Percentiles rank a stretch among this genome's conserved stretches.
phyloP scores from a whole-genome alignment of 2,113 vertebrate genomes.

The Proteles cristata region DNA sequence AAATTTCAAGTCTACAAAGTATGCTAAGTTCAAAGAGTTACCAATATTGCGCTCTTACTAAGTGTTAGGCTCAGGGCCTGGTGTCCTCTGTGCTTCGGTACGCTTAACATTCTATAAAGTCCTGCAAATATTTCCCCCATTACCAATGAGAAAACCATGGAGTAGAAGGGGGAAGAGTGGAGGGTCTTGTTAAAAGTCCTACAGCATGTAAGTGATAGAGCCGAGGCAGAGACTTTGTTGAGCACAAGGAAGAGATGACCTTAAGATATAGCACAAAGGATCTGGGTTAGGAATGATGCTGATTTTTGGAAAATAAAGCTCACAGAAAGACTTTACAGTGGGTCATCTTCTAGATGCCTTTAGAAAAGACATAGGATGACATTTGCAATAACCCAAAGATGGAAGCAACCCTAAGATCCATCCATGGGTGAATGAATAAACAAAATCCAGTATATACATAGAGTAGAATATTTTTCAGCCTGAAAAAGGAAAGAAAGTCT shows the following conservation, averaged over 20 bases:
- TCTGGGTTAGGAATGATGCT: neutral
- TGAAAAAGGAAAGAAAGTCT: neutral
- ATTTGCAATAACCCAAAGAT: neutral
- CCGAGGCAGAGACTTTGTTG: accelerated
- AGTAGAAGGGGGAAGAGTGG: neutral
- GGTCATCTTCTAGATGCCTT: neutral
- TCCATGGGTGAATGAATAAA: neutral
- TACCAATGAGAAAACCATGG: neutral
- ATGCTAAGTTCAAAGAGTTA: neutral
- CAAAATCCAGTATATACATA: neutral
- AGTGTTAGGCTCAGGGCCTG: too few species aligned
- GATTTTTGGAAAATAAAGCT: neutral
- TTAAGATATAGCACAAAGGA: neutral
- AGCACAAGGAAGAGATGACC: neutral
- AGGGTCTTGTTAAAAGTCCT: neutral
- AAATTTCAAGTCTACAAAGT: neutral
- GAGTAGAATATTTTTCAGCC: neutral
- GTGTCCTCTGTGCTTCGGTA: neutral
- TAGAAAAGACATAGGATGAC: neutral
- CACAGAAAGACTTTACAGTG: neutral
- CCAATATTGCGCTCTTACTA: neutral
- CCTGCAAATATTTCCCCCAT: neutral
- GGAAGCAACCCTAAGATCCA: neutral
- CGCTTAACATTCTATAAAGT: too few species aligned
- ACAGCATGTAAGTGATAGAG: neutral